Base-by-base conservation (phyloP, 2,888 invertebrate genomes). In the Parascotia fuliginaria region DNA sequence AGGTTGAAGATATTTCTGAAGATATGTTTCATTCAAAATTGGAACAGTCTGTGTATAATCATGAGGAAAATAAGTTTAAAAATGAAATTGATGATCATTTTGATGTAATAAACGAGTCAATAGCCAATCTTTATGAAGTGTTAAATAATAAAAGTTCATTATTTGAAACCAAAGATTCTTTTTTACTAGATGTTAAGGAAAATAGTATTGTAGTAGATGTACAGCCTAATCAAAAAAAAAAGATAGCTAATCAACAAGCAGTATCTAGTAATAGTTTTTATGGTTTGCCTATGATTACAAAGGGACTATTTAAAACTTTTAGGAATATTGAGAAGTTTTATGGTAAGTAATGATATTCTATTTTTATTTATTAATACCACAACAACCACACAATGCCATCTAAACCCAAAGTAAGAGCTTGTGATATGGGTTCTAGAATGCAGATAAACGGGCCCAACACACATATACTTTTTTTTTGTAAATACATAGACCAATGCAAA, bases 321-420 rank as follows among this genome's bases (percentile, higher is more conserved):
- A 95, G 97, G 77, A 96, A 96, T 59, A 98, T 98, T 55, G 93
- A 94, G 14, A 93, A 94, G 60, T 93, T 98, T 62, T 98, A 98
- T 93, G 96, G 97, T 97, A 81, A 87, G 89, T 88, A 38, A 46
- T 50, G 14, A 7, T 27, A 1, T 34, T n/a, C 7, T 4, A 14
- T 11, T 19, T n/a, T 1, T 29, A 31, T 12, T 31, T 29, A 3
- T 29, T 1, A 11, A 0, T 29, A 11, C 27, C 27, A n/a, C n/a
- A n/a, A n/a, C n/a, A n/a, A n/a, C n/a, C n/a, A n/a, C n/a, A n/a
- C n/a, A n/a, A n/a, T n/a, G n/a, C n/a, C n/a, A n/a, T n/a, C n/a
- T n/a, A n/a, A n/a, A n/a, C n/a, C n/a, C n/a, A n/a, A n/a, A n/a
- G n/a, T n/a, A n/a, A n/a, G n/a, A n/a, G n/a, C n/a, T n/a, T n/a